These are phyloP conservation scores for Nephotettix cincticeps DNA, from an alignment of 1,140 invertebrate species.

Conservation along the genomic window DNA sequence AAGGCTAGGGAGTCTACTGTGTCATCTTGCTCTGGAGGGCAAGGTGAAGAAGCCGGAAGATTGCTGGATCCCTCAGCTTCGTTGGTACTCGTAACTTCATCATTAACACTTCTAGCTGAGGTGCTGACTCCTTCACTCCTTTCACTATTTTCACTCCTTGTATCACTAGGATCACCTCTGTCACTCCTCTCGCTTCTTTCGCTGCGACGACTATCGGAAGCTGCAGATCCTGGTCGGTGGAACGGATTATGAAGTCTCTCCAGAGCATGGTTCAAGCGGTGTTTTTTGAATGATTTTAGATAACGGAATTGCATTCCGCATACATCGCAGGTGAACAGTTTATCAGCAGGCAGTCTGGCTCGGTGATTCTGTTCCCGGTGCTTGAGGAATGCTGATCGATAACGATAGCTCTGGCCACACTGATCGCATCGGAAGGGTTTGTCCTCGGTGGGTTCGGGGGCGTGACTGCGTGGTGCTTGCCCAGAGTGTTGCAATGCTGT, in stretches of 20 bases:
- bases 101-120: slow-evolving; percentile 50
- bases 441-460: slow-evolving; percentile 59
- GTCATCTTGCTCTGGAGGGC: slow-evolving; percentile 61
- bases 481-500: slow-evolving; percentile 72
- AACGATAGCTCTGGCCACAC: slow-evolving; percentile 86
- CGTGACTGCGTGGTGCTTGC: slow-evolving; percentile 37
- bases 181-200: slow-evolving; percentile 44
- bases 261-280: slow-evolving; percentile 79
- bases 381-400: slow-evolving; percentile 83
- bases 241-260: slow-evolving; percentile 64
- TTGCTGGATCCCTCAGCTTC: slow-evolving; percentile 51
- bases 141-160: slow-evolving; percentile 26
- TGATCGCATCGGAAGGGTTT: slow-evolving; percentile 91
- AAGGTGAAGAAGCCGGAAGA: slow-evolving; percentile 44
- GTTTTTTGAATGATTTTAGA: slow-evolving; percentile 87
- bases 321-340: slow-evolving; percentile 85
- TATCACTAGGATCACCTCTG: slow-evolving; percentile 26
- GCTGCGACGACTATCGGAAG: slow-evolving; percentile 34
- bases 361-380: slow-evolving; percentile 87
- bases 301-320: slow-evolving; percentile 89
- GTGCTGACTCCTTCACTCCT: slow-evolving; percentile 32
- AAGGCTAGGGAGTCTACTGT: slow-evolving; percentile 59
- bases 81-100: slow-evolving; percentile 71
- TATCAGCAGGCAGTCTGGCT: slow-evolving; percentile 79
- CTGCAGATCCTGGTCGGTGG: slow-evolving; percentile 26